Base-by-base conservation (phyloP, 35 echinoderm and acorn worm species). In the Apostichopus californicus region DNA sequence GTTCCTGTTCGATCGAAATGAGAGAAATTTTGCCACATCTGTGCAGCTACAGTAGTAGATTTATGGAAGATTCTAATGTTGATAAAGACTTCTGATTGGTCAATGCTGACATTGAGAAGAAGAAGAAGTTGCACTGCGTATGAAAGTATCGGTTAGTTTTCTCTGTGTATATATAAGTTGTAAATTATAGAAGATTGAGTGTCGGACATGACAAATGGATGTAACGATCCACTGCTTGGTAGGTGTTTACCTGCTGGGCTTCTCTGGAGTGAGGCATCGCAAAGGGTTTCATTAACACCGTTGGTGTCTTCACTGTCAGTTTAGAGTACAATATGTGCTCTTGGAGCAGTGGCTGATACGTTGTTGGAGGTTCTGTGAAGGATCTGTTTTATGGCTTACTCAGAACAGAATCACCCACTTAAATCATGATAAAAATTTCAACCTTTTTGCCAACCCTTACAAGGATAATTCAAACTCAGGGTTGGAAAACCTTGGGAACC, bases 71-170 rank as follows among this genome's bases (percentile, higher is more conserved):
- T 18, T 18, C 13, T 18, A 18, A 23, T 79, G 13, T 79, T 14
- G 13, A 18, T 21, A 14, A 79, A 0, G 18, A 79, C 77, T 79
- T 79, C 77, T 79, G 77, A 79, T 79, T 79, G 77, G 77, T 79
- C 77, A 18, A 79, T 79, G 77, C 77, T 79, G 77, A 79, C 77
- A 79, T 79, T 21, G 77, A 18, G 77, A 79, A 79, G 34, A 46
- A 46, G 34, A 46, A 46, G 34, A 46, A 46, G 34, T 46, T 46
- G 34, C 34, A 46, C 34, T 46, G 34, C 34, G 34, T 46, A 46
- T 46, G 34, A 79, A 14, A 79, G 77, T 79, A 79, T 79, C 77
- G 14, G 9, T 79, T 79, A 22, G n/a, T 79, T 18, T 46, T 79
- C 5, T 14, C 77, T 79, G 13, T 79, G 77, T 79, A 0, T 79